A percentile compares a stretch with the other conserved stretches of the same genome.
Conservation (phyloP, 2,888 invertebrate species). For the Clitarchus hookeri region DNA sequence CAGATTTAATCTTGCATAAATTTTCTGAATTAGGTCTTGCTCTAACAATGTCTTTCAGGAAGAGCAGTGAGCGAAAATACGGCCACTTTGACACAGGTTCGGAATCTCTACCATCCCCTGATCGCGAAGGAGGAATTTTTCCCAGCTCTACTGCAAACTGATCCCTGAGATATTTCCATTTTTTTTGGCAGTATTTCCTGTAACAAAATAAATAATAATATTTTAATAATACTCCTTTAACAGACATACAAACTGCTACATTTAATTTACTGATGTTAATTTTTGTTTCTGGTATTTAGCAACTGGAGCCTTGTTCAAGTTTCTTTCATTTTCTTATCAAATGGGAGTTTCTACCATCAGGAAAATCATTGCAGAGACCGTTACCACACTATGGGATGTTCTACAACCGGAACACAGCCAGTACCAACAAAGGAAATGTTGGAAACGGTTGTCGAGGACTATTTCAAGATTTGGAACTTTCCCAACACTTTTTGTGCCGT, state of each 20-base stretch:
- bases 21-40: conserved; percentile 3
- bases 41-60: background rate
- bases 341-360: background rate
- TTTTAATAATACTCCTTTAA: background rate
- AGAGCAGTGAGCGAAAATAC: background rate
- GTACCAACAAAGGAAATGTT: background rate
- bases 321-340: conserved; percentile 4
- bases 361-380: background rate
- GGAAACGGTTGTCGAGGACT: background rate
- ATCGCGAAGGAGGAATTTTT: background rate
- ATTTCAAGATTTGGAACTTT: background rate
- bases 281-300: conserved; percentile 17
- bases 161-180: conserved; percentile 3
- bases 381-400: background rate
- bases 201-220: background rate
- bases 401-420: background rate
- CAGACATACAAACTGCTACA: background rate
- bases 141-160: background rate
- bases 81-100: background rate
- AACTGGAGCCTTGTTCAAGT: conserved; percentile 20
- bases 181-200: background rate
- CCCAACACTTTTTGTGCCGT: background rate
- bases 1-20: background rate
- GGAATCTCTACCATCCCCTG: background rate
- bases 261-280: background rate